phyloP scores from a whole-genome alignment of 92 coral and sea anemone species.

The Palythoa heliodiscus region DNA sequence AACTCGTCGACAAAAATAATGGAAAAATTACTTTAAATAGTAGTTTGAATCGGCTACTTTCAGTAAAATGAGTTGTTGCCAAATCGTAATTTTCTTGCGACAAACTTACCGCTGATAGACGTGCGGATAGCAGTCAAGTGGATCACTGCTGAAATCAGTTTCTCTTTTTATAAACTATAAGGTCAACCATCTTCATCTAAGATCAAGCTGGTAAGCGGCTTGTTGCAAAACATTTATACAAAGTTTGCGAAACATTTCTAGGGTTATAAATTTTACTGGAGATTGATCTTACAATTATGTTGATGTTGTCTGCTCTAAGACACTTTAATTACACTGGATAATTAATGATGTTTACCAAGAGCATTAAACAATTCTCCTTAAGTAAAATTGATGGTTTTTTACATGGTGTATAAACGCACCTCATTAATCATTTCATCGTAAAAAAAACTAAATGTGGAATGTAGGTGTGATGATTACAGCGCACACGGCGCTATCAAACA shows the following conservation, averaged over 20 bases:
- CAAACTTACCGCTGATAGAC: background rate
- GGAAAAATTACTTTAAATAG: constrained; percentile 12
- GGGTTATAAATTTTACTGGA: background rate
- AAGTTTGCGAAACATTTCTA: background rate
- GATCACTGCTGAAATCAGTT: background rate
- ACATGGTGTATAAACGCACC: constrained; percentile 42
- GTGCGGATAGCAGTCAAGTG: background rate
- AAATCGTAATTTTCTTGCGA: background rate
- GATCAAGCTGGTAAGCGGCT: background rate
- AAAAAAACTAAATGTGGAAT: background rate
- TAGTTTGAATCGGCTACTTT: background rate
- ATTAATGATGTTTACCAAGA: constrained; percentile 49
- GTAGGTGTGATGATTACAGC: constrained; percentile 6
- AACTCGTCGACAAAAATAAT: constrained; percentile 5
- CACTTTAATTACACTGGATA: constrained; percentile 35
- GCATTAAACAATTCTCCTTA: constrained; percentile 30
- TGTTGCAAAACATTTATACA: background rate
- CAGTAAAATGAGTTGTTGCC: background rate
- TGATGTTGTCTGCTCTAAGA: constrained; percentile 17
- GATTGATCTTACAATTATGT: constrained; percentile 5
- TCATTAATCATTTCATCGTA: constrained; percentile 40
- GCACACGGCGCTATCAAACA: constrained; percentile 24
- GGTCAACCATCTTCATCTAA: background rate
- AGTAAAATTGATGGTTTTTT: constrained; percentile 44
- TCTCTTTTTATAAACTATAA: background rate